phyloP scores from a whole-genome alignment of 1,140 invertebrate species.

The Sipha flava region DNA sequence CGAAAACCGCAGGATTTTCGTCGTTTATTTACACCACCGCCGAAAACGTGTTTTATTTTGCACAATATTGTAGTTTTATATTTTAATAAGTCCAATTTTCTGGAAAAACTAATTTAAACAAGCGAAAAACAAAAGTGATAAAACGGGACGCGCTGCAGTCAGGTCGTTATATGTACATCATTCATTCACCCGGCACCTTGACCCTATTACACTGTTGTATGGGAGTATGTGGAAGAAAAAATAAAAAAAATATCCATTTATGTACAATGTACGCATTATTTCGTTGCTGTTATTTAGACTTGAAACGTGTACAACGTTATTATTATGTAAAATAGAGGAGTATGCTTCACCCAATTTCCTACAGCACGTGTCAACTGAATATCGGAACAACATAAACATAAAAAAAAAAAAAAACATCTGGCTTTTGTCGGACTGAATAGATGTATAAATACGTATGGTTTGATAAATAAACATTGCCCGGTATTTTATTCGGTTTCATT shows the following conservation, averaged over 20 bases:
- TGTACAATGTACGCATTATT: not conserved
- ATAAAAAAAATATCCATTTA: not conserved
- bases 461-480: not conserved
- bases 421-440: not conserved
- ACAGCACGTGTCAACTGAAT: conserved; percentile 11
- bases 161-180: not conserved
- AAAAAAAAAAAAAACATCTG: conserved; percentile 3
- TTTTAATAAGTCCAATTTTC: conserved; percentile 3
- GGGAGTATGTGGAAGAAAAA: not conserved
- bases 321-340: not conserved
- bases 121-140: not conserved
- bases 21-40: not conserved
- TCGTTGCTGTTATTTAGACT: not conserved
- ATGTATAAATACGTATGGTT: conserved; percentile 1
- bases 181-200: not conserved
- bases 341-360: not conserved
- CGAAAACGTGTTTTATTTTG: not conserved
- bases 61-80: not conserved
- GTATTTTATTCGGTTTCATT: not conserved
- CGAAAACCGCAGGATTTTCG: not conserved
- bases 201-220: not conserved
- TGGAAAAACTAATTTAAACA: not conserved
- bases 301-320: not conserved
- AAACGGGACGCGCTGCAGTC: not conserved
- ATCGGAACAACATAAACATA: not conserved